These are phyloP conservation scores for Malacosoma neustria DNA, from an alignment of 2,888 invertebrate species.

Conservation along the genomic window DNA sequence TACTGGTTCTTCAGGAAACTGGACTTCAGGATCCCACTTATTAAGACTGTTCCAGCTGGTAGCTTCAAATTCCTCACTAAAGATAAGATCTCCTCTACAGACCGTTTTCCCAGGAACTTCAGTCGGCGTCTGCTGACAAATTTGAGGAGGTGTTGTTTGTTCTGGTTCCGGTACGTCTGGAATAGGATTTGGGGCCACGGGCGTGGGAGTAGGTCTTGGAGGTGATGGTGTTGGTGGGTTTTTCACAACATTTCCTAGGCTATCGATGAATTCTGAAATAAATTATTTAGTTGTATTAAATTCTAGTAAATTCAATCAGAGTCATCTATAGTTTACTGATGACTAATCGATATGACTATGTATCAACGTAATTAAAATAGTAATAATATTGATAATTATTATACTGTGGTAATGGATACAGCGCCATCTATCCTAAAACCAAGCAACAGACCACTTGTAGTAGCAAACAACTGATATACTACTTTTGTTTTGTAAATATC, in stretches of 20 bases:
- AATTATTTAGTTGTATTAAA: too few relatives aligned
- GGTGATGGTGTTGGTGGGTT: constrained; percentile 12
- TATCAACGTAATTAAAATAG: too few relatives aligned
- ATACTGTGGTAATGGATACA: too few relatives aligned
- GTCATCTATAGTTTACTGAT: too few relatives aligned
- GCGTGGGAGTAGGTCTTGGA: constrained; percentile 5
- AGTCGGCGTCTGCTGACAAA: constrained; percentile 32
- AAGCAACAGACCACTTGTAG: too few relatives aligned
- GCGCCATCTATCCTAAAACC: too few relatives aligned
- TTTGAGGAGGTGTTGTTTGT: constrained; percentile 10
- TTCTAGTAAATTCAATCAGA: too few relatives aligned
- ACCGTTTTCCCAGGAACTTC: constrained; percentile 32
- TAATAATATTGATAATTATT: too few relatives aligned
- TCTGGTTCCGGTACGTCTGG: constrained; percentile 6
- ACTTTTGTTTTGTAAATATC: too few relatives aligned
- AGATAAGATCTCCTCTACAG: constrained; percentile 74
- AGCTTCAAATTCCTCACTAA: constrained; percentile 74
- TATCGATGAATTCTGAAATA: constrained; percentile 46
- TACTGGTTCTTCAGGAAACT: constrained; percentile 77
- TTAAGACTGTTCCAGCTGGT: constrained; percentile 30
- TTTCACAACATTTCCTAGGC: constrained; percentile 31
- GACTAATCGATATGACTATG: too few relatives aligned
- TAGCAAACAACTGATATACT: too few relatives aligned
- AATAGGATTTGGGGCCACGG: constrained; percentile 2
- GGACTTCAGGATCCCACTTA: constrained; percentile 69